These are phyloP conservation scores for Larimichthys polyactis DNA, from an alignment of 2,113 vertebrate species.

Conservation along the genomic window DNA sequence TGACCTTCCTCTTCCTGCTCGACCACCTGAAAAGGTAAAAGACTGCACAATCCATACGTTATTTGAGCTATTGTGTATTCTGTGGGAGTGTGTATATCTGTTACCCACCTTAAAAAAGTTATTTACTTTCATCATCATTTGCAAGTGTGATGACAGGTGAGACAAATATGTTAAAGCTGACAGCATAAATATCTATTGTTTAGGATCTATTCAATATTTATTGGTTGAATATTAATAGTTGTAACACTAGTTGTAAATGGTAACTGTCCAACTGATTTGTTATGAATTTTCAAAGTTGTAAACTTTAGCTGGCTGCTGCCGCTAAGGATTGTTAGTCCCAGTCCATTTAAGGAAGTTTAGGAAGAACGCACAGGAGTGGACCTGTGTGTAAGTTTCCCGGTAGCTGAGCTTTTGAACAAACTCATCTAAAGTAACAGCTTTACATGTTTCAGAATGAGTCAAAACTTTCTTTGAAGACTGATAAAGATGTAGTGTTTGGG, in stretches of 20 bases:
- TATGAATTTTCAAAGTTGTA: too few relatives aligned
- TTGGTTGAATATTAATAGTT: background rate
- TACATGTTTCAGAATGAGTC: background rate
- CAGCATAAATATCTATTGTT: too few relatives aligned
- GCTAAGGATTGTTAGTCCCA: too few relatives aligned
- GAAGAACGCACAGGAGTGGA: too few relatives aligned
- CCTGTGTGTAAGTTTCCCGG: too few relatives aligned
- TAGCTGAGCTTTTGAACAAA: background rate
- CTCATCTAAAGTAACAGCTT: background rate
- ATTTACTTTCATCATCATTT: background rate
- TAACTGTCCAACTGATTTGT: too few relatives aligned
- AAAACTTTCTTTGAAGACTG: background rate
- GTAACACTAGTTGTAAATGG: background rate
- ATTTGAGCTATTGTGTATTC: background rate
- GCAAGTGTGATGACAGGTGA: background rate
- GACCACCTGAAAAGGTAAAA: constrained; percentile 97
- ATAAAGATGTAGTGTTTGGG: background rate
- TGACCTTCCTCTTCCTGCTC: constrained; percentile 96
- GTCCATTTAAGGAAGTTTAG: too few relatives aligned
- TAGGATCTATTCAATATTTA: too few relatives aligned
- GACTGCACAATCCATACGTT: background rate
- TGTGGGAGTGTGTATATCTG: background rate
- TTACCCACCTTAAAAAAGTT: background rate
- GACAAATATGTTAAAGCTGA: background rate
- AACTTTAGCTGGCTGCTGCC: too few relatives aligned